A percentile compares a stretch with the other conserved stretches of the same genome.
Evolutionary conservation across 2,888 invertebrate species (phyloP).

Genomic region (Amphiduros pacificus): DNA sequence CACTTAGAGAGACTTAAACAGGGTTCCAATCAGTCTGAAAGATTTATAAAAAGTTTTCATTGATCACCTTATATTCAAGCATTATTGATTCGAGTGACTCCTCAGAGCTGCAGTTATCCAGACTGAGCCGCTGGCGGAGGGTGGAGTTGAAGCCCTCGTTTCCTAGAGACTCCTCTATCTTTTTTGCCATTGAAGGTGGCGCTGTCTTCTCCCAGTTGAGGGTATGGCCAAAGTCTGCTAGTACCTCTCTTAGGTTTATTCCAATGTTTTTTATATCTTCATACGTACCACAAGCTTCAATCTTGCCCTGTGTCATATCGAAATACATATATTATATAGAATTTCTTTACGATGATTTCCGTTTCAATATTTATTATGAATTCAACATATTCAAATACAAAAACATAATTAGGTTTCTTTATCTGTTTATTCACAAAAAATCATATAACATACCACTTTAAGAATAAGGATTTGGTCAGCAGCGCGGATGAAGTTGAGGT

Average conservation of each 20-base stretch:
- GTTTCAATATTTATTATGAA: too few relatives aligned
- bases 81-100: neutral
- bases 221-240: neutral
- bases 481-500: slow-evolving; percentile 33
- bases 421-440: too few relatives aligned
- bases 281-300: neutral
- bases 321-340: too few relatives aligned
- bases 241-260: neutral
- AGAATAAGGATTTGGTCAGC: slow-evolving; percentile 35
- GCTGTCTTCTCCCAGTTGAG: neutral
- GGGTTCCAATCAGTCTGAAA: too few relatives aligned
- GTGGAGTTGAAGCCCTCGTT: neutral
- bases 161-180: neutral
- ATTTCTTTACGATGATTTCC: too few relatives aligned
- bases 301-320: neutral
- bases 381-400: too few relatives aligned
- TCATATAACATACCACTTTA: slow-evolving; percentile 32
- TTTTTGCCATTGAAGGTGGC: neutral
- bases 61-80: too few relatives aligned
- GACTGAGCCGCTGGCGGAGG: neutral
- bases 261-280: neutral
- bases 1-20: too few relatives aligned
- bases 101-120: neutral
- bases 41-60: too few relatives aligned
- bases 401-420: too few relatives aligned